A percentile compares a stretch with the other conserved stretches of the same genome.
Conservation (phyloP, 2,888 invertebrate genomes). For the Hololepta plana region DNA sequence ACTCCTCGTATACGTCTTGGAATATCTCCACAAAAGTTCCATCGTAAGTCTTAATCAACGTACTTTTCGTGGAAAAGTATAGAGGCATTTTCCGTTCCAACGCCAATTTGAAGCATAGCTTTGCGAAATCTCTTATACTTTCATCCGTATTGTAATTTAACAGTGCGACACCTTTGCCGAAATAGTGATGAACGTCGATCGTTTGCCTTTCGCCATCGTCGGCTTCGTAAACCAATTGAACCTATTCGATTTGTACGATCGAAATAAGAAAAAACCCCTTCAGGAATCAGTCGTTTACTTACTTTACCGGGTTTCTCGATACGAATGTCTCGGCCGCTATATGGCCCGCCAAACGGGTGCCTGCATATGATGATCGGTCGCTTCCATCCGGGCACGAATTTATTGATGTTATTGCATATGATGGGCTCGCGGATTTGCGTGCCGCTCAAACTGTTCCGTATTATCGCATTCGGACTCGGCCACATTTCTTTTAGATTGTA, state of each 20-base stretch:
- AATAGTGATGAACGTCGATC: conserved; percentile 35
- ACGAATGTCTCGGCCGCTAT: conserved; percentile 63
- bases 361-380: conserved; percentile 68
- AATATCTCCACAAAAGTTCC: conserved; percentile 79
- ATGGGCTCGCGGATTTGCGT: conserved; percentile 79
- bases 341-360: conserved; percentile 76
- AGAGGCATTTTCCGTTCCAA: conserved; percentile 67
- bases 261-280: neutral
- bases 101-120: conserved; percentile 70
- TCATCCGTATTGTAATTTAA: conserved; percentile 79
- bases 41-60: conserved; percentile 68
- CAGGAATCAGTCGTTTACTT: conserved; percentile 14
- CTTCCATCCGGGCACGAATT: conserved; percentile 68
- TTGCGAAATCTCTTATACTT: conserved; percentile 62
- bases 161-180: conserved; percentile 52
- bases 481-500: conserved; percentile 81
- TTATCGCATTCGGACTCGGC: conserved; percentile 75
- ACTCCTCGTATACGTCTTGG: conserved; percentile 64
- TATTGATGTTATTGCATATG: conserved; percentile 61
- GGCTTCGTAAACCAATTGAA: conserved; percentile 39
- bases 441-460: conserved; percentile 71
- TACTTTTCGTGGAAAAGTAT: conserved; percentile 73
- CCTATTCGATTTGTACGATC: conserved; percentile 5
- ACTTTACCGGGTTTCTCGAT: conserved; percentile 46
- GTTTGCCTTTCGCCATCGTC: conserved; percentile 35